Base-by-base conservation (phyloP, 2,888 invertebrate species). In the Beris chalybata region DNA sequence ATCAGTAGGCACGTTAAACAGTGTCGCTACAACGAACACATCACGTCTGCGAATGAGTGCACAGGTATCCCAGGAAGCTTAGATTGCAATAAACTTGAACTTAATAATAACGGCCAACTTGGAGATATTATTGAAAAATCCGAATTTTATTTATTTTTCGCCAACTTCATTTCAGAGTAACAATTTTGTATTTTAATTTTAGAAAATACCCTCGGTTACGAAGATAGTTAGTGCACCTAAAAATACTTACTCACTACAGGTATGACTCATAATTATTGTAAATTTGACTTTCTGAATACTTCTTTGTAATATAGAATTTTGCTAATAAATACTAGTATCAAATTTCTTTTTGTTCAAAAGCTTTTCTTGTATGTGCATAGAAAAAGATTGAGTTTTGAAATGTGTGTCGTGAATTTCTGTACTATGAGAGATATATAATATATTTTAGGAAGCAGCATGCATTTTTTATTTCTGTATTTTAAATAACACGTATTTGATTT, bases 1-100 rank as follows among this genome's bases (percentile, higher is more conserved):
- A 54, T 84, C 87, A 71, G 80, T 86, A 72, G 85, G 83, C 81
- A 89, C 89, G 71, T 87, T 89, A 73, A 81, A 81, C 68, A 81
- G 83, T 71, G 79, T 83, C 69, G 79, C 82, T 66, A 86, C 87
- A 73, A 82, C 82, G 61, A 79, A 83, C 66, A 80, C 80, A 57
- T 81, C 81, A 71, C 79, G 80, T 65, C 74, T 81, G 72, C 77
- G 81, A 73, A 78, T 79, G 77, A 76, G 68, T 48, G 65, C 66
- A 53, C 71, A 71, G 71, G 71, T 71, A 71, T 64, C 69, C 44
- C 63, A 66, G 11, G 63, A 53, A 55, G 31, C 38, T 38, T 38
- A 38, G 31, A 54, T 48, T 31, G 54, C 29, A 54, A 54, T 38
- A 38, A 38, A 38, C 38, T 38, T 38, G 38, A 38, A 38, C 9